Conservation (phyloP, 2,113 vertebrate species). For the Corythaeola cristata region DNA sequence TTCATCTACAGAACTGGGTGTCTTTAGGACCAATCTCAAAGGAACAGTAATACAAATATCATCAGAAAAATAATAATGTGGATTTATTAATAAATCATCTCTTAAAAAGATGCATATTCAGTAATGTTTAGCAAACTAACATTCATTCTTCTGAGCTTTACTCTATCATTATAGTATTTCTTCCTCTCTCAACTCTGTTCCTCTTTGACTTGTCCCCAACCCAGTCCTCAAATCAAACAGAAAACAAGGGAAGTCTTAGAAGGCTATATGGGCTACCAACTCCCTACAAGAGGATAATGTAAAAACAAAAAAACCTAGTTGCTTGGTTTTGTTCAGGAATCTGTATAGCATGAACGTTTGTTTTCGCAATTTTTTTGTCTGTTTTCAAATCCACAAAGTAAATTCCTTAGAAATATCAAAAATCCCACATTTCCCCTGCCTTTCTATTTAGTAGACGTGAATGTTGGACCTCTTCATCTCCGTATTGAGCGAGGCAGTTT, state of each 20-base stretch:
- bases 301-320: background rate
- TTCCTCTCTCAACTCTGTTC: background rate
- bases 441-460: background rate
- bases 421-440: background rate
- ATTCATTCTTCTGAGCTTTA: background rate
- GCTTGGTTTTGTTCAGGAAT: background rate
- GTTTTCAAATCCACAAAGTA: background rate
- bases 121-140: background rate
- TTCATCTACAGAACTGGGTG: background rate
- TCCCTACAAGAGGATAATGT: background rate
- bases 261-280: background rate
- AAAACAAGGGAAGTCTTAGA: background rate
- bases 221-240: background rate
- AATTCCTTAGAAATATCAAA: background rate
- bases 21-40: background rate
- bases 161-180: background rate
- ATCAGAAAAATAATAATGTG: background rate
- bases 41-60: background rate
- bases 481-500: background rate
- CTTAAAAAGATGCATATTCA: background rate
- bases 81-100: background rate
- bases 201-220: background rate
- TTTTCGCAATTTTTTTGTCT: background rate
- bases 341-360: accelerated
- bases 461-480: background rate